phyloP scores from a whole-genome alignment of 2,113 vertebrate genomes.

The Scomber scombrus region DNA sequence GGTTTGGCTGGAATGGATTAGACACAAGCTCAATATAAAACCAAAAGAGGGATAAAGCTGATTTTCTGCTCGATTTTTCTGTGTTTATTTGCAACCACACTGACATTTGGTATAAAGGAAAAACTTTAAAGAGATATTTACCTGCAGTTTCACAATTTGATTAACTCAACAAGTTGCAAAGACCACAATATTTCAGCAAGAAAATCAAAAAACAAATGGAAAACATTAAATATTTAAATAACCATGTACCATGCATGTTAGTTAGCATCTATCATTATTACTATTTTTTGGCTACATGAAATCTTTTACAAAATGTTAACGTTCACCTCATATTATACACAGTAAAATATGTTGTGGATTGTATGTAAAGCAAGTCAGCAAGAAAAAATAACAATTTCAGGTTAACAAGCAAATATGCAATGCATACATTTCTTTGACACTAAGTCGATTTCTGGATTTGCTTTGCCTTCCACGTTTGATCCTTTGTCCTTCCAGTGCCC shows the following conservation, averaged over 20 bases:
- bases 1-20: slow-evolving; percentile 74
- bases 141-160: neutral
- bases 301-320: neutral
- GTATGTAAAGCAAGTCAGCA: neutral
- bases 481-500: slow-evolving; percentile 73
- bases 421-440: slow-evolving; percentile 47
- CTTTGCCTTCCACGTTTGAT: slow-evolving; percentile 70
- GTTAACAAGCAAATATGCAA: slow-evolving; percentile 17
- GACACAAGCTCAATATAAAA: slow-evolving; percentile 67
- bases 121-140: neutral
- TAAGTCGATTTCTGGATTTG: slow-evolving; percentile 66
- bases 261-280: neutral
- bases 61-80: slow-evolving; percentile 72
- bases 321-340: neutral
- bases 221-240: neutral
- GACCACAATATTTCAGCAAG: neutral
- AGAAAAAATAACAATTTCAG: slow-evolving; percentile 10
- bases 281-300: neutral
- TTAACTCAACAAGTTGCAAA: neutral
- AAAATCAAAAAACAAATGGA: neutral
- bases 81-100: slow-evolving; percentile 13
- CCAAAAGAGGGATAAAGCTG: slow-evolving; percentile 32
- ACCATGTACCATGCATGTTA: neutral
- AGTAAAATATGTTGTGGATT: neutral
- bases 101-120: neutral